Evolutionary conservation across 2,797 vertebrate genomes (phyloP).

Genomic region (Chelonia mydas): DNA sequence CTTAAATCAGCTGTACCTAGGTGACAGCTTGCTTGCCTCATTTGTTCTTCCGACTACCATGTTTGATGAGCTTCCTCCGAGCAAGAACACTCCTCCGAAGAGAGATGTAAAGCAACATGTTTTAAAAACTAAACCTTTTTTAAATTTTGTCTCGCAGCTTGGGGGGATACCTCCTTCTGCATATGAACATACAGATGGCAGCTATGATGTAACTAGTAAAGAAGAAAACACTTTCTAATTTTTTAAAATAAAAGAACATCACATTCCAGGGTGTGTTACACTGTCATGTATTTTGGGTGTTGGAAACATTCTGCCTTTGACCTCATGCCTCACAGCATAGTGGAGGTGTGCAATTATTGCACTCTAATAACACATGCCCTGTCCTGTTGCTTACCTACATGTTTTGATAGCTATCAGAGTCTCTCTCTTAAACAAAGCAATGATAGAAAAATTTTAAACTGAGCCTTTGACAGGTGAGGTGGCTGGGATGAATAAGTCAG

Average conservation of each 20-base stretch:
- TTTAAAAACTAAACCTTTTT: background rate
- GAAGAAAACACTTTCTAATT: background rate
- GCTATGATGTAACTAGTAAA: background rate
- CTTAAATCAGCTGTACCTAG: constrained; percentile 13
- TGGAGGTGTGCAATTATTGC: background rate
- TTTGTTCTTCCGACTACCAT: constrained; percentile 38
- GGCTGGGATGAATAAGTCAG: constrained; percentile 51
- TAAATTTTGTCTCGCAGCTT: background rate
- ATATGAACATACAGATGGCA: background rate
- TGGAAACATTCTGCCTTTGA: constrained; percentile 42
- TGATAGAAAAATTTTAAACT: constrained; percentile 6
- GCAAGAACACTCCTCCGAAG: background rate
- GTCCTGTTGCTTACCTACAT: constrained; percentile 34
- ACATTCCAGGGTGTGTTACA: background rate
- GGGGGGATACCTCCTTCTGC: background rate
- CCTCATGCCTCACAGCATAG: background rate
- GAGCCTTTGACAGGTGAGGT: constrained; percentile 38
- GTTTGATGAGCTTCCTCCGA: constrained; percentile 1
- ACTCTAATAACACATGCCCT: background rate
- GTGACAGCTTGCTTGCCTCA: constrained; percentile 23
- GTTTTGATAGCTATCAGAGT: constrained; percentile 42
- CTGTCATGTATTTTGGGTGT: background rate
- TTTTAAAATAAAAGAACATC: constrained; percentile 35
- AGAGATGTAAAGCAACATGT: background rate
- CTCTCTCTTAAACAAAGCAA: constrained; percentile 17